Base-by-base conservation (phyloP, 2,113 vertebrate species). In the Rhipidura dahli region DNA sequence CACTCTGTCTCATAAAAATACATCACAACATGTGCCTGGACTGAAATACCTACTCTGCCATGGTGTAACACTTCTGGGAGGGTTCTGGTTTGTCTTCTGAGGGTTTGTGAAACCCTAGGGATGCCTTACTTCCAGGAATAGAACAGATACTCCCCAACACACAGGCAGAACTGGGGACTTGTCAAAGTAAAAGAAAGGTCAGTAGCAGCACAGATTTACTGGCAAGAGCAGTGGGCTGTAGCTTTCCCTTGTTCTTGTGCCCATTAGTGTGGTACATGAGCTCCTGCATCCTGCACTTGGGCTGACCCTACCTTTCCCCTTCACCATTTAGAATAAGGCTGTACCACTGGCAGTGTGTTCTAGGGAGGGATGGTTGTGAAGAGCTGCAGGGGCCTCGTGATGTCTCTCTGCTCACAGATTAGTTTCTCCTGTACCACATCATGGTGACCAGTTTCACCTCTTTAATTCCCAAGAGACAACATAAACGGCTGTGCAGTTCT, bases 301-400 rank as follows among this genome's bases (percentile, higher is more conserved):
- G 69, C 39, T 70, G 47, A 63, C 37, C 39, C 59, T 17, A 1
- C 24, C 6, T 68, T 77, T 81, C 51, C 45, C 40, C 33, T 15
- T 76, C 47, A 2, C 54, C 18, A 1, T 45, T 85, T 1, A 1
- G 20, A 54, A 51, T 13, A 42, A 82, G 68, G 19, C 40, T 0
- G 0, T 19, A 27, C 22, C 49, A 54, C 35, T n/a, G 39, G 22
- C 47, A 70, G 26, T 0, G 0, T 23, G 61, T 83, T 39, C 63
- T 39, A 53, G 42, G 60, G 54, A n/a, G 53, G 65, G 54, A 10
- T 20, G 65, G 54, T 9, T 20, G 13, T 49, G 20, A 42, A 53
- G 21, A 63, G 14, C 31, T 59, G 23, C 7, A 28, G 33, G 26
- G 63, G 21, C 16, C 53, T 61, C 3, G 4, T 1, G 1, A 21